These are phyloP conservation scores for Trichomalopsis sarcophagae DNA, from an alignment of 1,140 invertebrate genomes.

Conservation along the genomic window DNA sequence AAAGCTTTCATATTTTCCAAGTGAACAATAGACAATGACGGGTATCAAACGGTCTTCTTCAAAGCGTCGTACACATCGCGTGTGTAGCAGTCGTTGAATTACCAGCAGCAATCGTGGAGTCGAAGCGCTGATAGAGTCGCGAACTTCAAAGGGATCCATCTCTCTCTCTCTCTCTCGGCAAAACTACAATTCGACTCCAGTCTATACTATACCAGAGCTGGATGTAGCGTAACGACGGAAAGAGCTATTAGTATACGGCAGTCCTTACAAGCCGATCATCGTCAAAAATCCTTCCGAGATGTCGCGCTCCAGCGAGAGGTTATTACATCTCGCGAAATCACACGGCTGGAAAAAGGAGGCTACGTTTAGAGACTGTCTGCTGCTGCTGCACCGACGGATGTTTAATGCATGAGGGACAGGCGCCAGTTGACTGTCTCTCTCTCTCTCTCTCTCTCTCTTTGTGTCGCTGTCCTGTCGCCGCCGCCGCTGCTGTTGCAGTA, in stretches of 20 bases:
- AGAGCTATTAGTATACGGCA: background rate
- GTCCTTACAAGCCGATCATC: no score
- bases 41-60: background rate
- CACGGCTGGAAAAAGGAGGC: background rate
- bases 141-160: background rate
- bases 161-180: background rate
- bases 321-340: background rate
- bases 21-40: background rate
- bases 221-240: background rate
- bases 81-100: background rate
- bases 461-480: background rate
- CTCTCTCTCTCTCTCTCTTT: background rate
- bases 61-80: background rate
- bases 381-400: background rate
- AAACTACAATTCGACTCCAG: background rate
- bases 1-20: background rate
- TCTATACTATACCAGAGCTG: background rate
- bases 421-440: background rate
- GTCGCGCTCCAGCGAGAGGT: no score
- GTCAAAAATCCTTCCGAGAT: no score
- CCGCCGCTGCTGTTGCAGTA: background rate
- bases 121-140: background rate
- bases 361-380: background rate
- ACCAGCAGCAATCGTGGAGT: background rate
- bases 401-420: constrained; percentile 15